Evolutionary conservation across 2,888 invertebrate genomes (phyloP).

Genomic region (Agonopterix arenella): DNA sequence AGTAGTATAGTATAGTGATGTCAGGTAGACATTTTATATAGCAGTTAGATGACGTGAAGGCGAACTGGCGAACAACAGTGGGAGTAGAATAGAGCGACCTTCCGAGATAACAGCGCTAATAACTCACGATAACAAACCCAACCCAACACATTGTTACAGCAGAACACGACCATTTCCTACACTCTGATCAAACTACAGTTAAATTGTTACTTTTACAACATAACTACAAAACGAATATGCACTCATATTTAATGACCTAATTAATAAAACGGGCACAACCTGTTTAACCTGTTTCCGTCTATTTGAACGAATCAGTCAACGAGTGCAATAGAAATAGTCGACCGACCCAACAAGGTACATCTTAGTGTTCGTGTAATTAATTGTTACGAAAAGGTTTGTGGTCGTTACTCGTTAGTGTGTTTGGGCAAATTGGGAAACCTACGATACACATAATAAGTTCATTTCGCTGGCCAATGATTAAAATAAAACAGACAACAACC

Average conservation of each 20-base stretch:
- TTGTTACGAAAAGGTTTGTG: background rate
- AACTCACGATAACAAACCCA: slow-evolving; percentile 18
- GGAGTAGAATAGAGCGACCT: slow-evolving; percentile 28
- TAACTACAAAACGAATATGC: background rate
- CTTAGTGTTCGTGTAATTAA: background rate
- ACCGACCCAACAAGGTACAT: background rate
- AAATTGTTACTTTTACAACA: no score
- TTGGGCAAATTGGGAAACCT: no score
- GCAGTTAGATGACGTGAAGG: no score
- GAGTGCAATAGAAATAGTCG: background rate
- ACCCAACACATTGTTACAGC: background rate
- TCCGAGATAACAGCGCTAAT: slow-evolving; percentile 39
- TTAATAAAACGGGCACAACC: slow-evolving; percentile 5
- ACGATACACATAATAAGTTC: no score
- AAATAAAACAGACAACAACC: no score
- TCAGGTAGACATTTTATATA: no score
- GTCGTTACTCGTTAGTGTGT: no score
- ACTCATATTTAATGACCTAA: slow-evolving; percentile 5
- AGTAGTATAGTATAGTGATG: no score
- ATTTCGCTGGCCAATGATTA: no score
- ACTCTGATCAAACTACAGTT: no score
- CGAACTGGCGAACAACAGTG: slow-evolving; percentile 6
- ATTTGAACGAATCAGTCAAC: slow-evolving; percentile 2
- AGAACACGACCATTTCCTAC: no score
- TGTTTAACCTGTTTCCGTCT: slow-evolving; percentile 7